Base-by-base conservation (phyloP, 2,797 vertebrate species). In the Zenarchopterus dispar region DNA sequence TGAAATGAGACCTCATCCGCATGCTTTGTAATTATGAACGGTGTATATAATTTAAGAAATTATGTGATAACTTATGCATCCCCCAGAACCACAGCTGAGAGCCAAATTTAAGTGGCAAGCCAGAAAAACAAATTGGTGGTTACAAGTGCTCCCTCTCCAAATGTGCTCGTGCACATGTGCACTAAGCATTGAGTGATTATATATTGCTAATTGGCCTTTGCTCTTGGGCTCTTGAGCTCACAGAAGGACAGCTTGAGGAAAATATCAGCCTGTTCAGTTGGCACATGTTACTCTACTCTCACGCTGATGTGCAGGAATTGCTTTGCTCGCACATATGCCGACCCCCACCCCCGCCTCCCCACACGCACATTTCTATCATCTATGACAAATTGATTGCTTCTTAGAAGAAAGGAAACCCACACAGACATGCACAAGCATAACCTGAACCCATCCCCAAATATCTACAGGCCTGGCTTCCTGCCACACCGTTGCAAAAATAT, bases 141-240 rank as follows among this genome's bases (percentile, higher is more conserved):
- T 85, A 51, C 48, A 67, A 73, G 50, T 55, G 23, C 45, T 31
- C 48, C 13, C 15, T 54, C 45, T 16, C 5, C 39, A 51, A 28
- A 61, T 23, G 39, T 15, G 45, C 46, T 54, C 19, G 49, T 56
- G 51, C 55, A 36, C 21, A 51, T 39, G 55, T 53, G 62, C 72
- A 57, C 48, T 39, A 13, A 39, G 13, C 36, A 15, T 39, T 39
- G 36, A 39, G 13, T 78, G 75, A 82, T 71, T 81, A 78, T 77
- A 78, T 76, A 75, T 71, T 74, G 75, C 75, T 80, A 77, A 81
- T 78, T 81, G 73, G 70, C 66, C 47, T 82, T 41, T 31, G 60
- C 67, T 77, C 43, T 75, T n/a, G 31, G 73, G 21, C 54, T 70
- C 44, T 68, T 43, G 52, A 81, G 67, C 77, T 80, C 68, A 78